Percentiles rank a stretch among this genome's conserved stretches.
Evolutionary conservation across 2,888 invertebrate genomes (phyloP).

Genomic region (Orthosia cruda): DNA sequence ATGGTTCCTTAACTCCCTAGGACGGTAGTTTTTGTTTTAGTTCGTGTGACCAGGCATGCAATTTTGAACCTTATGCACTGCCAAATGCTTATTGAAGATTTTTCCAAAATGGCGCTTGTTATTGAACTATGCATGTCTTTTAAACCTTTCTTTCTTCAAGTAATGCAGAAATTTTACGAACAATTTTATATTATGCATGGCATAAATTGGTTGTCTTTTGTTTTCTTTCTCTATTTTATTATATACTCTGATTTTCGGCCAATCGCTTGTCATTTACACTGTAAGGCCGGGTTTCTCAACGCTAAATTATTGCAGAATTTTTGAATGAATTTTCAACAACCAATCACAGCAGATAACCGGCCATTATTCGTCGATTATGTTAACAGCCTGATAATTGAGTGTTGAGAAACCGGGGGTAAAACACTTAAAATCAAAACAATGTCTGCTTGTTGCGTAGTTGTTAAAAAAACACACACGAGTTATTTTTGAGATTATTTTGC

Average conservation of each 20-base stretch:
- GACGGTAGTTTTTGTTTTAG: neutral
- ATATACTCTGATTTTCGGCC: slow-evolving; percentile 28
- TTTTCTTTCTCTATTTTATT: slow-evolving; percentile 11
- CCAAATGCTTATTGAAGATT: slow-evolving; percentile 23
- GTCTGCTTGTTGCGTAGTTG: no score
- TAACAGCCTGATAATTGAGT: no score
- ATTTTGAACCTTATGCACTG: slow-evolving; percentile 3
- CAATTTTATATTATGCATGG: slow-evolving; percentile 16
- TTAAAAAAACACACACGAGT: no score
- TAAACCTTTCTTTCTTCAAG: neutral
- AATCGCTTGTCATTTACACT: slow-evolving; percentile 17
- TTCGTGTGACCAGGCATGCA: slow-evolving; percentile 1
- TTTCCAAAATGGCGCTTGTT: neutral
- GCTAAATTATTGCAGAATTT: no score
- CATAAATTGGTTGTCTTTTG: neutral
- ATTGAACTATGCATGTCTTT: neutral
- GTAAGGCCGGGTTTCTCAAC: no score
- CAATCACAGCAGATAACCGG: no score
- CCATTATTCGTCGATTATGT: no score
- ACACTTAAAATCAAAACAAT: no score
- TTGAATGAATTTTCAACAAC: no score
- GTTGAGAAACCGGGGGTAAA: no score
- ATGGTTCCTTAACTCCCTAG: neutral
- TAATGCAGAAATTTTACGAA: neutral
- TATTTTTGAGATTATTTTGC: no score